A percentile compares a stretch with the other conserved stretches of the same genome.
These are phyloP conservation scores for Myiozetetes cayanensis DNA, from an alignment of 2,113 vertebrate genomes.

Conservation along the genomic window DNA sequence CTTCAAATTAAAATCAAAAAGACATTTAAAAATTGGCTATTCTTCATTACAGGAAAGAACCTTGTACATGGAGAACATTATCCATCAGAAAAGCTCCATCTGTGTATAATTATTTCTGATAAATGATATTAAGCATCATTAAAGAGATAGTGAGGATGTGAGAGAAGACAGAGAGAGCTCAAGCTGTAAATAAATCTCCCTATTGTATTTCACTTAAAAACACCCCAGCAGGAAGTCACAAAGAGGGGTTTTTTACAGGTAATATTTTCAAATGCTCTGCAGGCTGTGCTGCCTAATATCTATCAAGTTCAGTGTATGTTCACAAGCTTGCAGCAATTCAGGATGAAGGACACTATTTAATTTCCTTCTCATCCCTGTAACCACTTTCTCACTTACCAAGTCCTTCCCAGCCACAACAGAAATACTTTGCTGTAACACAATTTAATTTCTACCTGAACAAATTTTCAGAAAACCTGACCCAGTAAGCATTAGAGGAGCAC, in stretches of 20 bases:
- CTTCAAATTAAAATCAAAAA: conserved; percentile 67
- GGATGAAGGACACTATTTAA: background rate
- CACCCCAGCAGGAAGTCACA: conserved; percentile 65
- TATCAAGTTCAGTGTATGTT: background rate
- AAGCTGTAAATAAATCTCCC: conserved; percentile 71
- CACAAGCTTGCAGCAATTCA: background rate
- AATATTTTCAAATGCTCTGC: conserved; percentile 67
- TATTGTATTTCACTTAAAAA: conserved; percentile 65
- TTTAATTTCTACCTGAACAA: background rate
- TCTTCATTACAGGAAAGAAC: conserved; percentile 66
- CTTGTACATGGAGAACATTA: conserved; percentile 61
- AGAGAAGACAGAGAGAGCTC: conserved; percentile 40
- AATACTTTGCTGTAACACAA: background rate
- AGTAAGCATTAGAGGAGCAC: background rate
- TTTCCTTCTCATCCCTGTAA: background rate
- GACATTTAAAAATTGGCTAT: conserved; percentile 65
- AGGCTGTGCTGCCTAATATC: conserved; percentile 38
- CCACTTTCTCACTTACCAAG: background rate
- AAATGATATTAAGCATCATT: conserved; percentile 70
- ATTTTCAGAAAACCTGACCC: background rate
- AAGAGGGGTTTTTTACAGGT: conserved; percentile 46
- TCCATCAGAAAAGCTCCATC: conserved; percentile 69
- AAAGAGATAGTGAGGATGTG: conserved; percentile 20
- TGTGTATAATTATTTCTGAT: conserved; percentile 75
- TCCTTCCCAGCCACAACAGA: background rate